phyloP scores from a whole-genome alignment of 53 echinoderm and acorn worm species.

The Echinometra lucunter region DNA sequence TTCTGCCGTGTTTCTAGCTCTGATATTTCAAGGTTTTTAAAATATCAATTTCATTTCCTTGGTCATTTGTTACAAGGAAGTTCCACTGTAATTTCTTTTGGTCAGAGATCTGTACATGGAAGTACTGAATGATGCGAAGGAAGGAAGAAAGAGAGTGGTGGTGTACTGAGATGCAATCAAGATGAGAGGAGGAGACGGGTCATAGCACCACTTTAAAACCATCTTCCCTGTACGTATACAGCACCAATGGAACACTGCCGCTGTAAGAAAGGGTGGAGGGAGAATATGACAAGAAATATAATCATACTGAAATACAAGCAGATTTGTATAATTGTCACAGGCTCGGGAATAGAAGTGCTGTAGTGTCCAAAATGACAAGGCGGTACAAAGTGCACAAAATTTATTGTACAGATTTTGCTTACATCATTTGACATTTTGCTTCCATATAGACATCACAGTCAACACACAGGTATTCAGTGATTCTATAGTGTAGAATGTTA shows the following conservation, averaged over 20 bases:
- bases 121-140: conserved; percentile 11
- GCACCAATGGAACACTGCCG: conserved; percentile 71
- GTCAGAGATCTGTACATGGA: not conserved
- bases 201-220: conserved; percentile 85
- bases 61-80: too few relatives aligned
- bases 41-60: too few relatives aligned
- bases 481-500: too few relatives aligned
- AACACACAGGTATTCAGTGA: too few relatives aligned
- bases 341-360: not conserved
- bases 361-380: not conserved
- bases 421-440: too few relatives aligned
- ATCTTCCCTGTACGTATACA: conserved; percentile 92
- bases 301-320: too few relatives aligned
- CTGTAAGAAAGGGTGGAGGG: conserved; percentile 15
- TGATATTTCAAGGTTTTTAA: too few relatives aligned
- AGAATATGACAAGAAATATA: not conserved
- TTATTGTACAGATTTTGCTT: too few relatives aligned
- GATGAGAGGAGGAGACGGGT: conserved; percentile 22
- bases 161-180: not conserved
- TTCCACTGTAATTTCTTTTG: not conserved
- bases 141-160: not conserved
- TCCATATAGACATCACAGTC: too few relatives aligned
- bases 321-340: not conserved
- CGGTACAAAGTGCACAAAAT: too few relatives aligned
- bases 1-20: too few relatives aligned